Base-by-base conservation (phyloP, 2,113 vertebrate species). In the Salvelinus alpinus region DNA sequence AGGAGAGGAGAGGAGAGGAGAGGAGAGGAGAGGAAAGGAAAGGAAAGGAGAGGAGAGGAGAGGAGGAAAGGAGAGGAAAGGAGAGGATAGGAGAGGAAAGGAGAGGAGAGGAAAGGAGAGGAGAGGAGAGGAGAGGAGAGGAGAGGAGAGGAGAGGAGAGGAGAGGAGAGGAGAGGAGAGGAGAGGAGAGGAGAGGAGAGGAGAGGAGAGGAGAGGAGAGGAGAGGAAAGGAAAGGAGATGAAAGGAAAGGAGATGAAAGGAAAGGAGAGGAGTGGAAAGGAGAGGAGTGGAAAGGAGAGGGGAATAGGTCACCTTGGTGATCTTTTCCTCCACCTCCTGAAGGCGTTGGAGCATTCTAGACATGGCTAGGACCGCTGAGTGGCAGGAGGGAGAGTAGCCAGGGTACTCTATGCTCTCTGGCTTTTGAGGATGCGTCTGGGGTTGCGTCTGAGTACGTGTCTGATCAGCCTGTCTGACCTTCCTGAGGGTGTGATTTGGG, bases 271-370 rank as follows among this genome's bases (percentile, higher is more conserved):
- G 9, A 27, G 3, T 14, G 62, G 76, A 76, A 51, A 38, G 60
- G 20, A 27, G 75, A 71, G 65, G 1, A 86, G 74, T 44, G n/a
- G 20, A 51, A 12, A 66, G 73, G 38, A 25, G 47, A 80, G 25
- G 62, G 3, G 8, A 78, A 38, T 16, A 62, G 72, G 83, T 99
- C 97, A 99, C 98, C 97, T 99, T 95, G 76, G 94, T 94, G 86
- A 96, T 90, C 90, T 95, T 94, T 74, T 98, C 95, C 25, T 99
- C 97, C 89, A 98, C 95, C 83, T 95, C 93, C 90, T 96, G 96
- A 85, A 99, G 96, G 82, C 96, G 96, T 82, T 95, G 94, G 77
- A 97, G 93, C 83, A 97, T 93, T 88, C 96, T 95, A 20, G 93
- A 93, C 80, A 98, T 94, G 73, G 94, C 94, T 88, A 93, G 87